Percentiles rank a stretch among this genome's conserved stretches.
Conservation (phyloP, 2,113 vertebrate species). For the Protomyctophum bolini region DNA sequence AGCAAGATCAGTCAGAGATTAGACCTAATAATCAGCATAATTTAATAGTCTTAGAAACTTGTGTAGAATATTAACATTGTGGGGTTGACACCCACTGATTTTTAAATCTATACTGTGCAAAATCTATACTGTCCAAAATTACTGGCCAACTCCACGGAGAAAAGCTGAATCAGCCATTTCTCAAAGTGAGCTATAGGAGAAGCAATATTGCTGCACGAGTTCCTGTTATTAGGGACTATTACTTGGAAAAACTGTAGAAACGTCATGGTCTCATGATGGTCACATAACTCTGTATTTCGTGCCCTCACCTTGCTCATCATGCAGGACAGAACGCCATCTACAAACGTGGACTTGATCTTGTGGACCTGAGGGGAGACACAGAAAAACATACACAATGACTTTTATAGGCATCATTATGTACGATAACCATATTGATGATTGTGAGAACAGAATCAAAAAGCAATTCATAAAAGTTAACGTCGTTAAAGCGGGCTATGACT, state of each 20-base stretch:
- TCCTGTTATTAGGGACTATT: neutral
- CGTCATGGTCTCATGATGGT: no score
- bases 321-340: conserved; percentile 85
- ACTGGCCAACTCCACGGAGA: neutral
- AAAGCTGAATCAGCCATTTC: conserved; percentile 1
- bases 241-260: no score
- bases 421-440: neutral
- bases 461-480: neutral
- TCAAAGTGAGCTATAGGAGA: neutral
- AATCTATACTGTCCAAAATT: no score
- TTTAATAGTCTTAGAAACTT: no score
- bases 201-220: neutral
- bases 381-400: conserved; percentile 2
- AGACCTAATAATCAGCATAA: no score
- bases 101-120: no score
- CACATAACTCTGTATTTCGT: no score
- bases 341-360: conserved; percentile 91
- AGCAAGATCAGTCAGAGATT: no score
- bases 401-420: neutral
- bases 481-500: neutral
- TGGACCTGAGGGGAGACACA: conserved; percentile 77
- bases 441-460: neutral
- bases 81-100: no score
- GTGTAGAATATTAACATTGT: no score
- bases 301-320: conserved; percentile 82